Evolutionary conservation across 2,888 invertebrate species (phyloP).

Genomic region (Noctua pronuba): DNA sequence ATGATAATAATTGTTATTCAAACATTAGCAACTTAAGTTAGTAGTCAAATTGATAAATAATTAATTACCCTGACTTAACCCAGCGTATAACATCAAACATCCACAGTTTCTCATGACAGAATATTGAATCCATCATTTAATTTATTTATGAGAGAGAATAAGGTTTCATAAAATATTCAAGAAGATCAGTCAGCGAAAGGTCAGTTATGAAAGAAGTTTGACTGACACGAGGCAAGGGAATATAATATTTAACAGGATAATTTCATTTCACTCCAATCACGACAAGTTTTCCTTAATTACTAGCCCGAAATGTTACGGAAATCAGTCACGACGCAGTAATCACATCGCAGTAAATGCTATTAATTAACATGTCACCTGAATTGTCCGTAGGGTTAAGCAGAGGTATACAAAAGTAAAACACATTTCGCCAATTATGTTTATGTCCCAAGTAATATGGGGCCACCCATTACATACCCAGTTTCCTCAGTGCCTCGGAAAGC

Average conservation of each 20-base stretch:
- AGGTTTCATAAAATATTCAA: background rate
- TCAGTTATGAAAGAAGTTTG: background rate
- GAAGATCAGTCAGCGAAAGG: background rate
- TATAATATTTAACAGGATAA: conserved; percentile 13
- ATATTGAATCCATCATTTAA: background rate
- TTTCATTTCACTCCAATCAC: conserved; percentile 2
- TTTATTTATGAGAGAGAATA: background rate
- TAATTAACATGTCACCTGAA: too few relatives aligned
- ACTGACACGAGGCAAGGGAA: background rate
- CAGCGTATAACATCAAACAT: background rate
- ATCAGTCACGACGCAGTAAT: background rate
- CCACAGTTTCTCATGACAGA: background rate
- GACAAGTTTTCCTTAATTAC: background rate
- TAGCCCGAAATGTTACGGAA: background rate
- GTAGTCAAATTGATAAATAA: background rate
- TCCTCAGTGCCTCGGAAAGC: too few relatives aligned
- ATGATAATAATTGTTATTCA: background rate
- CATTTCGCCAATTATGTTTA: background rate
- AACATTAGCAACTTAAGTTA: background rate
- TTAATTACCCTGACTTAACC: background rate
- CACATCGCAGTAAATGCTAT: background rate
- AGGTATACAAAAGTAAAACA: background rate
- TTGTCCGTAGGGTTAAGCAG: background rate
- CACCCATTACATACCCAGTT: too few relatives aligned
- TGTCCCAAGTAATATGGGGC: background rate